Conservation (phyloP, 2,797 vertebrate species). For the Spheniscus humboldti region DNA sequence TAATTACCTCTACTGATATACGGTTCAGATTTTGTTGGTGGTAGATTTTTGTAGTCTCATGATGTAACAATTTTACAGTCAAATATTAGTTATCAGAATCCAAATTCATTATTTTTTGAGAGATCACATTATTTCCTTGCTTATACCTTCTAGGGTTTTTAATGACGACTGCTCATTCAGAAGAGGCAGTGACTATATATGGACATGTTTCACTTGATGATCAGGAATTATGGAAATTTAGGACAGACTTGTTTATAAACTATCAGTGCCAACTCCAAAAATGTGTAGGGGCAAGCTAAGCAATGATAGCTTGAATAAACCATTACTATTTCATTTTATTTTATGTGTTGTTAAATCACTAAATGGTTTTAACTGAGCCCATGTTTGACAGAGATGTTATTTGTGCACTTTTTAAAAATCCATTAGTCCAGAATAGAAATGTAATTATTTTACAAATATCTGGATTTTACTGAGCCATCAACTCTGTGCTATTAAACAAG, state of each 20-base stretch:
- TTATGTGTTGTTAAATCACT: not conserved
- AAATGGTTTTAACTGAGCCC: not conserved
- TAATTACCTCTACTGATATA: not conserved
- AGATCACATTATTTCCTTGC: not conserved
- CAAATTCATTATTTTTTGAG: not conserved
- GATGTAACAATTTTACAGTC: not conserved
- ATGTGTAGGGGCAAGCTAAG: not conserved
- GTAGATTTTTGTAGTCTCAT: not conserved
- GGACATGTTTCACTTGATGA: not conserved
- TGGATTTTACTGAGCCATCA: not conserved
- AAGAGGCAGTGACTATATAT: not conserved
- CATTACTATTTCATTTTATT: not conserved
- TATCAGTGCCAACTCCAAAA: not conserved
- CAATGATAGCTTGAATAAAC: not conserved
- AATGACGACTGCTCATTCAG: not conserved
- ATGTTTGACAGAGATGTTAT: not conserved
- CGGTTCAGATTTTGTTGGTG: not conserved
- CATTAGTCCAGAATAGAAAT: not conserved
- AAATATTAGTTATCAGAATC: not conserved
- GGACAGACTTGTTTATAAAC: not conserved
- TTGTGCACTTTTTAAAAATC: not conserved
- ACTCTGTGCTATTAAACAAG: not conserved
- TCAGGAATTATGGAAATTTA: not conserved
- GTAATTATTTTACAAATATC: not conserved
- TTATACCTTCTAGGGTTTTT: not conserved